phyloP scores from a whole-genome alignment of 2,888 invertebrate species.

The Congeria kusceri region DNA sequence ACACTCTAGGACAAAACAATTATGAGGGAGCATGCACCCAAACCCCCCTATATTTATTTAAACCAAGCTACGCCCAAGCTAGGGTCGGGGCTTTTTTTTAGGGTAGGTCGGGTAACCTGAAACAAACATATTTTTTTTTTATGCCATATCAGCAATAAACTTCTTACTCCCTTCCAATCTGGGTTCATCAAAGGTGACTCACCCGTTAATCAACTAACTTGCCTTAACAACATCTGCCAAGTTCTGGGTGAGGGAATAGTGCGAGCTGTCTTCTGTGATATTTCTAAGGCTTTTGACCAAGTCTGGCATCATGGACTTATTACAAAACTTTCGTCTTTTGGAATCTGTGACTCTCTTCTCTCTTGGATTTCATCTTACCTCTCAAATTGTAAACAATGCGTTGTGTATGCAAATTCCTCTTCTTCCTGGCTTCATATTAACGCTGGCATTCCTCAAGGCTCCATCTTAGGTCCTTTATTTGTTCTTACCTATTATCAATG shows the following conservation, averaged over 20 bases:
- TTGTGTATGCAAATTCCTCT: not conserved
- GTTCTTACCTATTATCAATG: conserved; percentile 6
- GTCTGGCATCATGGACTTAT: conserved; percentile 14
- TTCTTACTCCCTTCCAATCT: not conserved
- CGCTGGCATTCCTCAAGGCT: conserved; percentile 16
- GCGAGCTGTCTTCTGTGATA: not conserved
- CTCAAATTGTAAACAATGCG: not conserved
- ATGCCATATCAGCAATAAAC: not conserved
- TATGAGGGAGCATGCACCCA: no score
- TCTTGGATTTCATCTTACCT: conserved; percentile 5
- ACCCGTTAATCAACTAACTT: conserved; percentile 4
- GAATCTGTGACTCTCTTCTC: not conserved
- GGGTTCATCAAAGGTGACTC: conserved; percentile 22
- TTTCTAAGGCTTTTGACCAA: conserved; percentile 2
- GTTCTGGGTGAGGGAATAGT: not conserved
- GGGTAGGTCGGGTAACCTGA: no score
- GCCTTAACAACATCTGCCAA: conserved; percentile 3
- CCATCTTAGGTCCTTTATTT: conserved; percentile 7
- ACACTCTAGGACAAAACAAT: no score
- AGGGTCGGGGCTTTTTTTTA: no score
- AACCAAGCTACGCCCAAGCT: no score
- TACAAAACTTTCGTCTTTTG: conserved; percentile 1
- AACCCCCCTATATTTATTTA: no score
- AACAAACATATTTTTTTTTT: no score
- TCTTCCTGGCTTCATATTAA: not conserved